Evolutionary conservation across 2,888 invertebrate species (phyloP).

Genomic region (Merodon equestris): DNA sequence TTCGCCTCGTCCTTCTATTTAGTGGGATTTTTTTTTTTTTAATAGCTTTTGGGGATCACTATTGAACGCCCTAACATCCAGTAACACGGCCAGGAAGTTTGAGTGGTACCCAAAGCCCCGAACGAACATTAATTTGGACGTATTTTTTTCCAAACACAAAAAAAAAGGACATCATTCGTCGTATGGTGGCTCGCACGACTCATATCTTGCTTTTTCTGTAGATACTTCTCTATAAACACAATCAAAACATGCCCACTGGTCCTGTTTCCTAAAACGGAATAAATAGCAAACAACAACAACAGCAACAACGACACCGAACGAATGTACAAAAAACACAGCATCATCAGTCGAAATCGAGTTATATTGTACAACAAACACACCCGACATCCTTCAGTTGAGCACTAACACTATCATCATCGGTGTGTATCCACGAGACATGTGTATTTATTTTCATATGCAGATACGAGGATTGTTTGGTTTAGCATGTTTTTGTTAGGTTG

Average conservation of each 20-base stretch:
- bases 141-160: no score
- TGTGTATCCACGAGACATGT: background rate
- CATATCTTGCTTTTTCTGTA: background rate
- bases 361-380: background rate
- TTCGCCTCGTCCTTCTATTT: conserved; percentile 3
- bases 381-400: no score
- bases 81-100: conserved; percentile 6
- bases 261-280: conserved; percentile 48
- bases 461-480: conserved; percentile 47
- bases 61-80: conserved; percentile 16
- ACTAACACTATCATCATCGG: no score
- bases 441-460: conserved; percentile 58
- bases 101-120: background rate
- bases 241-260: conserved; percentile 62
- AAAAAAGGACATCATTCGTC: conserved; percentile 50
- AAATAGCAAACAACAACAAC: conserved; percentile 20
- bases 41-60: conserved; percentile 17
- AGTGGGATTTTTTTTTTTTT: conserved; percentile 18
- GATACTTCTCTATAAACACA: conserved; percentile 40
- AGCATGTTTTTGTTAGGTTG: conserved; percentile 48
- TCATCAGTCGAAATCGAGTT: conserved; percentile 57
- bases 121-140: conserved; percentile 49
- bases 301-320: background rate
- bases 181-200: conserved; percentile 3
- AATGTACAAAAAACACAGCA: conserved; percentile 8